Evolutionary conservation across 2,113 vertebrate genomes (phyloP), one percentile per base, ranked within the genome.

Genomic region (Pandion haliaetus): DNA sequence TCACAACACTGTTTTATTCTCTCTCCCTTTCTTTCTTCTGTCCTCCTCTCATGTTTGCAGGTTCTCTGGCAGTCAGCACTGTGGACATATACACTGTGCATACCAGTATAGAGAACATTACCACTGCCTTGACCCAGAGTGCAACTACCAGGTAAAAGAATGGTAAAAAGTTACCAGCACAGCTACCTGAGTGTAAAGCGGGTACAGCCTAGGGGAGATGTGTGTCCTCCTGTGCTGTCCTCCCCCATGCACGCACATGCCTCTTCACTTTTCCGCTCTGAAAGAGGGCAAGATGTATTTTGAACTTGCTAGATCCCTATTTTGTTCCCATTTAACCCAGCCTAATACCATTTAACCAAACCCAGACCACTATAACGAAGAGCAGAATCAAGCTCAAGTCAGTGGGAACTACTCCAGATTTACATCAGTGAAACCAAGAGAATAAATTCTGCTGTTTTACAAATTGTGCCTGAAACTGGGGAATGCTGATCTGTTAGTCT

Each of bases 51-150:
- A 34, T 20, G 32, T 84, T 40, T 97, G 73, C 98, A 99, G 99
- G 98, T 99, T 99, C 97, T 99, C 99, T 23, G 99, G 99, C 95
- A 99, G 99, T 93, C 99, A 99, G 97, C 99, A 99, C 98, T 99
- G 99, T 72, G 99, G 99, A 70, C 99, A 99, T 13, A 99, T 99
- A 95, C 99, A 99, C 98, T 99, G 99, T 90, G 99, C 99, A 3
- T 99, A 99, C 98, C 99, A 99, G 98, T 99, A 99, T 96, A 98
- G 99, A 38, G 99, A 99, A 84, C 99, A 99, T 97, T 99, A 99
- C 97, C 99, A 99, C 98, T 99, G 99, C 98, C 99, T 99, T 88
- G 99, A 99, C 98, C 99, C 99, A 0, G 99, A 99, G 98, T 99
- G 99, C 98, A 99, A 99, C 99, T 99, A 99, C 97, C 99, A 99